Evolutionary conservation across 2,113 vertebrate genomes (phyloP).

Genomic region (Neofelis nebulosa): DNA sequence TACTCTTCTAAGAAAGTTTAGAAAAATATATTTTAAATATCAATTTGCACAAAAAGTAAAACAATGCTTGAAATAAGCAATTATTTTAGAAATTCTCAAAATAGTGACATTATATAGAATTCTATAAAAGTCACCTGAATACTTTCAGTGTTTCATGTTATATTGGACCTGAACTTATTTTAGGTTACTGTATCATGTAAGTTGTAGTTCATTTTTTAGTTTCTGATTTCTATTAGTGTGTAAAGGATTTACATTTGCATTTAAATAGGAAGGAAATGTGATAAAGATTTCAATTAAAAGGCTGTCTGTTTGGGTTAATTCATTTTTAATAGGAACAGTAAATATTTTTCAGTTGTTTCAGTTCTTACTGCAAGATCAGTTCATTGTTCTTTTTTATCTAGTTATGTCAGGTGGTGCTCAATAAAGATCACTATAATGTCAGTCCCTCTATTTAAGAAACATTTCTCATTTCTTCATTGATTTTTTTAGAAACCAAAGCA

Average conservation of each 20-base stretch:
- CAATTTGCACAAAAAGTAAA: neutral
- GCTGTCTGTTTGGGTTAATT: constrained; percentile 84
- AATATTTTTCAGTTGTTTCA: constrained; percentile 84
- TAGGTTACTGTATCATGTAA: constrained; percentile 71
- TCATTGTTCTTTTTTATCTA: constrained; percentile 79
- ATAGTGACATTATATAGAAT: neutral
- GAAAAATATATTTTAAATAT: neutral
- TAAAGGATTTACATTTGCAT: constrained; percentile 86
- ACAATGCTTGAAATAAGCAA: neutral
- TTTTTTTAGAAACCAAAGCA: constrained; percentile 69
- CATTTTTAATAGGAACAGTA: constrained; percentile 87
- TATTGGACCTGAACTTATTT: constrained; percentile 66
- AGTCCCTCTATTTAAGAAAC: constrained; percentile 62
- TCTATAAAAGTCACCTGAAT: constrained; percentile 18
- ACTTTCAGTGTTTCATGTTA: constrained; percentile 47
- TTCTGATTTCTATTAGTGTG: constrained; percentile 84
- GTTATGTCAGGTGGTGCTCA: constrained; percentile 74
- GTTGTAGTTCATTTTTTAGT: constrained; percentile 59
- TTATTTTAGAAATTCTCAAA: constrained; percentile 20
- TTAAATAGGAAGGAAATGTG: constrained; percentile 85
- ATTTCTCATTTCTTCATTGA: constrained; percentile 63
- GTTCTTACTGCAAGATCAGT: constrained; percentile 68
- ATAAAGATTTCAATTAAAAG: constrained; percentile 87
- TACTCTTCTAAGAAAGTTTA: neutral
- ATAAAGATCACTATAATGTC: constrained; percentile 63